Percentiles rank a stretch among this genome's conserved stretches.
These are phyloP conservation scores for Rosalia funebris DNA, from an alignment of 2,888 invertebrate species.

Conservation along the genomic window DNA sequence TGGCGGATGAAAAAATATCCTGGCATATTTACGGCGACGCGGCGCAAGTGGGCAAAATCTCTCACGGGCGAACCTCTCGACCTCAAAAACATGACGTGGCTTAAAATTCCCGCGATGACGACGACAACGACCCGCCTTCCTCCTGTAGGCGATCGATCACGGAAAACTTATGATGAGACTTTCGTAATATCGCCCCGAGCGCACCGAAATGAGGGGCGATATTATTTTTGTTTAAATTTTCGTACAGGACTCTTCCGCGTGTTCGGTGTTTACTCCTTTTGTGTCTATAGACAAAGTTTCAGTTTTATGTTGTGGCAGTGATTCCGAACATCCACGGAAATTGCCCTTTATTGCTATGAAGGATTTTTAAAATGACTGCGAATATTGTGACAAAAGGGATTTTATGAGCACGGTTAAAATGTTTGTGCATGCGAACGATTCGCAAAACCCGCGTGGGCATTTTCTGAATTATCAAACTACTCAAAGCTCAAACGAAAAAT, in stretches of 20 bases:
- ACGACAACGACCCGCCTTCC: background rate
- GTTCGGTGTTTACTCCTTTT: background rate
- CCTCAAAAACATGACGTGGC: slow-evolving; percentile 2
- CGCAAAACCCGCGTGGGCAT: no score
- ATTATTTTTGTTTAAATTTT: background rate
- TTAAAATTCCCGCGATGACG: background rate
- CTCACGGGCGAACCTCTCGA: slow-evolving; percentile 1
- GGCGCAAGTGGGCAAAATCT: slow-evolving; percentile 1
- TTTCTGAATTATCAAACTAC: no score
- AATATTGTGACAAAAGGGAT: no score
- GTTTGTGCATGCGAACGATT: no score
- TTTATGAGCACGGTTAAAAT: no score
- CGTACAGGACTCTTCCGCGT: background rate
- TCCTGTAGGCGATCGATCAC: background rate
- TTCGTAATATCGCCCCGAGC: background rate
- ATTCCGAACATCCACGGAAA: no score
- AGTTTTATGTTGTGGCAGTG: no score
- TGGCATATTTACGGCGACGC: background rate
- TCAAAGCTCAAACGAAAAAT: no score
- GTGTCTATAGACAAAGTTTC: no score
- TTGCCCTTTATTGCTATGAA: no score
- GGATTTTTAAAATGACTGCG: no score
- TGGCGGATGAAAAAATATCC: background rate
- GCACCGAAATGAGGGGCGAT: background rate
- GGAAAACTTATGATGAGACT: background rate